Evolutionary conservation across 1,140 invertebrate genomes (phyloP).

Genomic region (Brachionus calyciflorus): DNA sequence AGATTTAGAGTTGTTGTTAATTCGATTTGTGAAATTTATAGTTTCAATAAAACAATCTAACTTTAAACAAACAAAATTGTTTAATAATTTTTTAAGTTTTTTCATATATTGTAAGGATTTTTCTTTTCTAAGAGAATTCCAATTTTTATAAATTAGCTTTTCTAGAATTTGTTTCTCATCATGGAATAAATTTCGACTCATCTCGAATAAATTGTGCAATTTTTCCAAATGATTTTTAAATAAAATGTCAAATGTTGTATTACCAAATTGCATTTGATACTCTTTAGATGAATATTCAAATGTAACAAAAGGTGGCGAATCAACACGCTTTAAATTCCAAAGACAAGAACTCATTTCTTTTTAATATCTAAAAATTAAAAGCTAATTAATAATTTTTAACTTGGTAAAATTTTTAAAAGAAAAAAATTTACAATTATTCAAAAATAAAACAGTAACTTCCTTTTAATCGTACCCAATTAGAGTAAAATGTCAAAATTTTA

Average conservation of each 20-base stretch:
- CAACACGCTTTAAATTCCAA: conserved; percentile 14
- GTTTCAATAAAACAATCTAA: conserved; percentile 1
- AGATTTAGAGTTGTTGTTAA: neutral
- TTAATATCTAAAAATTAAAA: neutral
- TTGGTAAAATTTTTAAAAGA: no score
- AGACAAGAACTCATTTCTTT: neutral
- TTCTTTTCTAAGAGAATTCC: conserved; percentile 44
- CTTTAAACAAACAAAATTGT: neutral
- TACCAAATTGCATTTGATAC: neutral
- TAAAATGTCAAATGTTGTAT: neutral
- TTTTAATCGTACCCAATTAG: no score
- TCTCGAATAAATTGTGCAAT: neutral
- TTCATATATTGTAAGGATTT: conserved; percentile 34
- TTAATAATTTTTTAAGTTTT: conserved; percentile 18
- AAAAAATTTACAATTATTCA: no score
- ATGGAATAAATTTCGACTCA: neutral
- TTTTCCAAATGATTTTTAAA: conserved; percentile 29
- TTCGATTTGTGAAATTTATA: neutral
- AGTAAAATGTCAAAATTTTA: no score
- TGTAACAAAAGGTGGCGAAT: conserved; percentile 1
- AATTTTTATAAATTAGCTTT: conserved; percentile 35
- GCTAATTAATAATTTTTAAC: no score
- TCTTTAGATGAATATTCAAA: conserved; percentile 5
- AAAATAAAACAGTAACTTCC: no score
- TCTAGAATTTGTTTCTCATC: conserved; percentile 17